phyloP scores from a whole-genome alignment of 1,140 invertebrate genomes.

The Trichoplusia ni region DNA sequence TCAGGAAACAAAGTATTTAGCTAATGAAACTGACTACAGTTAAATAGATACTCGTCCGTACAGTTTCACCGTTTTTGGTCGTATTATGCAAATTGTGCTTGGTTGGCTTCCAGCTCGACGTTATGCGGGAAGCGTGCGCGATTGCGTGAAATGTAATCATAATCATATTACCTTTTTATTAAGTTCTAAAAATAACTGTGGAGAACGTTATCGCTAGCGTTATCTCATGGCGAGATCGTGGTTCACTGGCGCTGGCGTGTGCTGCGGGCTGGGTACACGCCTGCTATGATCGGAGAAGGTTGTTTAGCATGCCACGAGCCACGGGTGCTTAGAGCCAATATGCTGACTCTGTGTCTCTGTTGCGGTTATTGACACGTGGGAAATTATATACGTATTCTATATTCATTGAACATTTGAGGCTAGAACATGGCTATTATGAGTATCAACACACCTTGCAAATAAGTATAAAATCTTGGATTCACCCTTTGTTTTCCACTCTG shows the following conservation, averaged over 20 bases:
- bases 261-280: slow-evolving; percentile 19
- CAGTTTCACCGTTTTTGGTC: background rate
- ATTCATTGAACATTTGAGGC: too few relatives aligned
- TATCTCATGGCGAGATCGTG: slow-evolving; percentile 77
- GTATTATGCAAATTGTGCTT: background rate
- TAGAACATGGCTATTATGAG: too few relatives aligned
- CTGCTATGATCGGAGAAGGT: background rate
- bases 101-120: background rate
- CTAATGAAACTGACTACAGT: slow-evolving; percentile 11
- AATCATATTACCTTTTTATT: slow-evolving; percentile 73
- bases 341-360: slow-evolving; percentile 16
- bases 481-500: too few relatives aligned
- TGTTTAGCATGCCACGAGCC: slow-evolving; percentile 27
- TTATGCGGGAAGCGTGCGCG: slow-evolving; percentile 30
- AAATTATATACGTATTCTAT: too few relatives aligned
- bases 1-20: slow-evolving; percentile 13
- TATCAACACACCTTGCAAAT: too few relatives aligned
- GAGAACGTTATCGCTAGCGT: slow-evolving; percentile 74
- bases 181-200: slow-evolving; percentile 73
- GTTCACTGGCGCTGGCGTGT: slow-evolving; percentile 45
- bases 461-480: too few relatives aligned
- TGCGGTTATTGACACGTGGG: slow-evolving; percentile 37
- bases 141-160: slow-evolving; percentile 46
- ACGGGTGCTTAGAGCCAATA: background rate
- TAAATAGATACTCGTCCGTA: background rate